Base-by-base conservation (phyloP, 2,888 invertebrate genomes). In the Pardosa pseudoannulata region DNA sequence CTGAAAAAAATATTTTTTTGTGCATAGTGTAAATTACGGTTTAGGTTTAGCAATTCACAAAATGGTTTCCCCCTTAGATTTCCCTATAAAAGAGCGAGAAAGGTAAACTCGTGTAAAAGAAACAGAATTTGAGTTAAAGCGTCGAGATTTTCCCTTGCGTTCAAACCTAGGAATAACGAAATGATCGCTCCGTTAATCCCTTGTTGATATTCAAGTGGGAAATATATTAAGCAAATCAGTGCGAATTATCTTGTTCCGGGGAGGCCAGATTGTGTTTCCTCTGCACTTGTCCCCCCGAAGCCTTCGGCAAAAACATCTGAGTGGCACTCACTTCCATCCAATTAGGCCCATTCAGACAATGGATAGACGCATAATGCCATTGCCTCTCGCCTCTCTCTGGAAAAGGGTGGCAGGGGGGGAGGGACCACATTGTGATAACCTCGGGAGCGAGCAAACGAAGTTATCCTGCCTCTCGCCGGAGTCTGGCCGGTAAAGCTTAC, bases 291-390 rank as follows among this genome's bases (percentile, higher is more conserved):
- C 23, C 56, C 23, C 56, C 16, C 46, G 1, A 6, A 6, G 2
- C 36, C 5, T 36, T 9, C 46, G 2, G 16, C 56, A 56, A 56
- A 56, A 56, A 56, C 56, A 56, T 2, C 56, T 11, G 23, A 56
- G 56, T 56, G 11, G 72, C 72, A 50, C 72, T 79, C 72, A 39
- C 76, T 83, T 83, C 73, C 83, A 78, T 72, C 67, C 70, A 78
- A 83, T 83, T 83, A 83, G 72, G 23, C 56, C 39, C 75, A 72
- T 83, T 83, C 72, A 83, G 73, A 78, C 78, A 78, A 56, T 73
- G 13, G 74, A 27, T 29, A 56, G 73, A 56, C 76, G 72, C 78
- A 78, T 78, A 78, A 56, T 56, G 23, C 23, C 56, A 56, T 6
- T 23, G 56, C 46, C 13, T 16, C 16, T 56, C 16, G 56, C 23